phyloP scores from a whole-genome alignment of 1,140 invertebrate genomes.

The Drosophila ironensis region DNA sequence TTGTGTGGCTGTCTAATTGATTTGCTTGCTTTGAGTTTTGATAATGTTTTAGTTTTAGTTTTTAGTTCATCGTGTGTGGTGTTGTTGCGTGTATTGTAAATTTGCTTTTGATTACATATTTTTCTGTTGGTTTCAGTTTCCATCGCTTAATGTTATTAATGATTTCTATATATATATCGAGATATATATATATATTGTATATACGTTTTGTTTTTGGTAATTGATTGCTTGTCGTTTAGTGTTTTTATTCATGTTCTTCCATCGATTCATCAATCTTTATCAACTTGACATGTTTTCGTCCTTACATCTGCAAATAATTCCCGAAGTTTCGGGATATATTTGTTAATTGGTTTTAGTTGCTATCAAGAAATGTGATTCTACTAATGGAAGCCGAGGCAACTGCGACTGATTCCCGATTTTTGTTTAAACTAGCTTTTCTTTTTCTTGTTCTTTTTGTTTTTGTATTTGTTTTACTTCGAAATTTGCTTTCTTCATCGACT shows the following conservation, averaged over 20 bases:
- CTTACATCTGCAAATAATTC: conserved; percentile 17
- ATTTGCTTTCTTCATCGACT: conserved; percentile 4
- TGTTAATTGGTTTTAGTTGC: neutral
- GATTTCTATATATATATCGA: conserved; percentile 36
- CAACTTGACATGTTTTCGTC: conserved; percentile 33
- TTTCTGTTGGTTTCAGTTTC: conserved; percentile 33
- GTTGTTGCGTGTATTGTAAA: conserved; percentile 32
- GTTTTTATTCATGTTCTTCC: conserved; percentile 3
- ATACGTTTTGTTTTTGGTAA: conserved; percentile 35
- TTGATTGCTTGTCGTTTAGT: conserved; percentile 68
- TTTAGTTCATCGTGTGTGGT: conserved; percentile 11
- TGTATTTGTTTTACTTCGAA: too few relatives aligned
- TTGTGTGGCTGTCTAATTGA: conserved; percentile 45
- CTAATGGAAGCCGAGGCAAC: conserved; percentile 27
- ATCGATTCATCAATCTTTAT: too few relatives aligned
- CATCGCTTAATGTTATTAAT: conserved; percentile 34
- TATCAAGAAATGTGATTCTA: conserved; percentile 1
- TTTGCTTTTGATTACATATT: conserved; percentile 57
- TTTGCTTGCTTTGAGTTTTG: conserved; percentile 49
- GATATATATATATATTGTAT: conserved; percentile 8
- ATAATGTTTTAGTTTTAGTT: conserved; percentile 23
- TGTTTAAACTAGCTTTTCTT: conserved; percentile 26
- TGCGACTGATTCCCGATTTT: conserved; percentile 1
- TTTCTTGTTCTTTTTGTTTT: too few relatives aligned
- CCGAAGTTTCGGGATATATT: conserved; percentile 11